Conservation (phyloP, 2,888 invertebrate species). For the Ophion ventricosus region DNA sequence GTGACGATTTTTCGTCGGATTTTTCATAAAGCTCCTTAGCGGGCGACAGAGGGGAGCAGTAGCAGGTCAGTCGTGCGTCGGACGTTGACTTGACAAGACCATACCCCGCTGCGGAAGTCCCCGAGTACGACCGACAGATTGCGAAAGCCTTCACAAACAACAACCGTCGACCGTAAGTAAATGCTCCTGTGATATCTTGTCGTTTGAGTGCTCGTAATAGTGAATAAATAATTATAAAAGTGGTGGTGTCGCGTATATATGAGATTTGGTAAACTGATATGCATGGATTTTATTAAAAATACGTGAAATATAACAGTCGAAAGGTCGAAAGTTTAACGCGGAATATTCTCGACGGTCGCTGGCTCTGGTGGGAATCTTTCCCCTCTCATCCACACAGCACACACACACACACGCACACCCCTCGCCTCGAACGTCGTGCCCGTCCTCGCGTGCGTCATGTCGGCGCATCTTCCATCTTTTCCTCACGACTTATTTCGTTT, state of each 20-base stretch:
- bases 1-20: constrained; percentile 23
- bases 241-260: constrained; percentile 57
- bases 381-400: constrained; percentile 13
- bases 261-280: constrained; percentile 51
- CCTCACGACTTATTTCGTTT: constrained; percentile 20
- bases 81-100: constrained; percentile 78
- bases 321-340: constrained; percentile 34
- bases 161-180: constrained; percentile 85
- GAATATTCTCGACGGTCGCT: constrained; percentile 74
- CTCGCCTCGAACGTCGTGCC: constrained; percentile 56
- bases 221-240: constrained; percentile 56
- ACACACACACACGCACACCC: constrained; percentile 4
- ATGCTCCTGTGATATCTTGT: constrained; percentile 77
- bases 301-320: constrained; percentile 30
- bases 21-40: constrained; percentile 5
- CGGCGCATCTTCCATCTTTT: constrained; percentile 75
- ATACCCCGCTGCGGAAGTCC: constrained; percentile 78
- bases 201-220: constrained; percentile 59
- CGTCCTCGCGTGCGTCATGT: constrained; percentile 76
- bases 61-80: constrained; percentile 73
- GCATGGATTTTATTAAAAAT: constrained; percentile 55
- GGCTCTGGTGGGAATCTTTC: constrained; percentile 56
- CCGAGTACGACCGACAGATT: constrained; percentile 82
- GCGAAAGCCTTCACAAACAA: constrained; percentile 84
- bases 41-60: neutral